phyloP scores from a whole-genome alignment of 2,113 vertebrate species.

The Syngnathus typhle region DNA sequence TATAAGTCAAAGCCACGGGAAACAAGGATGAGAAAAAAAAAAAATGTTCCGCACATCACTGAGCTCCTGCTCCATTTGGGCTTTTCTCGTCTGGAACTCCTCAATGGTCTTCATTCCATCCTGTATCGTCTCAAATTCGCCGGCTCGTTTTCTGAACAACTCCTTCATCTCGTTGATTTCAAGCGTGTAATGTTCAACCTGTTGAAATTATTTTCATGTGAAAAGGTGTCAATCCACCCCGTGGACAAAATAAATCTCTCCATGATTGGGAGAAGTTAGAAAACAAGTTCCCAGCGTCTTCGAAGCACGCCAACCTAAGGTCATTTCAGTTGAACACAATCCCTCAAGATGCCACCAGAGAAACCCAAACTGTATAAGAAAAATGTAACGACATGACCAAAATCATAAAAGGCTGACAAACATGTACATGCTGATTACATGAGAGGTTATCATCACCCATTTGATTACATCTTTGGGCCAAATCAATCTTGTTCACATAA shows the following conservation, averaged over 20 bases:
- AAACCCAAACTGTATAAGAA: conserved; percentile 31
- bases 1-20: not conserved
- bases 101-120: conserved; percentile 74
- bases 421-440: conserved; percentile 60
- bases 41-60: conserved; percentile 39
- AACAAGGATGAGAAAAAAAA: not conserved
- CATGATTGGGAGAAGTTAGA: conserved; percentile 29
- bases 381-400: conserved; percentile 63
- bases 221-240: not conserved
- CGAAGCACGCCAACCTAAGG: conserved; percentile 1
- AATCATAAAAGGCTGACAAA: conserved; percentile 56
- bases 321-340: conserved; percentile 40
- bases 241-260: not conserved
- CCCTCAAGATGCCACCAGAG: conserved; percentile 59
- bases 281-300: conserved; percentile 28
- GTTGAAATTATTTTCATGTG: conserved; percentile 16
- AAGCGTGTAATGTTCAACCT: conserved; percentile 65
- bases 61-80: conserved; percentile 78
- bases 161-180: conserved; percentile 72
- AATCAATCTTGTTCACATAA: conserved; percentile 55
- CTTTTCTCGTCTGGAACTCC: conserved; percentile 74
- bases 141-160: conserved; percentile 67
- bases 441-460: conserved; percentile 54
- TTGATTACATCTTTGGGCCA: conserved; percentile 55
- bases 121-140: conserved; percentile 75